Evolutionary conservation across 2,113 vertebrate genomes (phyloP).

Genomic region (Psilopsiagon aurifrons): DNA sequence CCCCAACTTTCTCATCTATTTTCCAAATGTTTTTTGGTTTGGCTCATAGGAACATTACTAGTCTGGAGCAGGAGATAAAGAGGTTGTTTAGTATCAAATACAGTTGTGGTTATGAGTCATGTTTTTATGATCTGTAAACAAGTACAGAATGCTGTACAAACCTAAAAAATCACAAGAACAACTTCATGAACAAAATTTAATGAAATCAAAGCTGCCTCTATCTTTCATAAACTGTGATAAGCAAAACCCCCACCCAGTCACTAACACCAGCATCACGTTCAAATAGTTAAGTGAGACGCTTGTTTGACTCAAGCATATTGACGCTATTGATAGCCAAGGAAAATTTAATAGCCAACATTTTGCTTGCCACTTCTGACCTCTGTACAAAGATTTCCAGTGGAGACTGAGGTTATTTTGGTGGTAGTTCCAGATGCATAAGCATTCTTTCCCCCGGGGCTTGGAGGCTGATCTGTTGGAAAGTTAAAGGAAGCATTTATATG

Average conservation of each 20-base stretch:
- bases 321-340: background rate
- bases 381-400: constrained; percentile 95
- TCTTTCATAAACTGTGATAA: background rate
- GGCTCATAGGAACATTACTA: background rate
- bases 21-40: background rate
- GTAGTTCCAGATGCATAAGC: constrained; percentile 85
- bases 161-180: background rate
- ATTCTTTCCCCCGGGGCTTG: constrained; percentile 89
- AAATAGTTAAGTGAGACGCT: background rate
- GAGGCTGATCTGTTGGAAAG: constrained; percentile 87
- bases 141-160: background rate
- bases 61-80: background rate
- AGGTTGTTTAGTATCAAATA: background rate
- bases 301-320: background rate
- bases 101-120: background rate
- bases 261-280: background rate
- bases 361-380: constrained; percentile 84
- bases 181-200: background rate
- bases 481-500: background rate
- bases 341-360: constrained; percentile 3
- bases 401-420: constrained; percentile 96
- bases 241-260: background rate
- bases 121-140: background rate
- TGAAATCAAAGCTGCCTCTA: background rate
- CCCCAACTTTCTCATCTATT: background rate